Evolutionary conservation across 2,888 invertebrate species (phyloP).

Genomic region (Liodrosophila aerea): DNA sequence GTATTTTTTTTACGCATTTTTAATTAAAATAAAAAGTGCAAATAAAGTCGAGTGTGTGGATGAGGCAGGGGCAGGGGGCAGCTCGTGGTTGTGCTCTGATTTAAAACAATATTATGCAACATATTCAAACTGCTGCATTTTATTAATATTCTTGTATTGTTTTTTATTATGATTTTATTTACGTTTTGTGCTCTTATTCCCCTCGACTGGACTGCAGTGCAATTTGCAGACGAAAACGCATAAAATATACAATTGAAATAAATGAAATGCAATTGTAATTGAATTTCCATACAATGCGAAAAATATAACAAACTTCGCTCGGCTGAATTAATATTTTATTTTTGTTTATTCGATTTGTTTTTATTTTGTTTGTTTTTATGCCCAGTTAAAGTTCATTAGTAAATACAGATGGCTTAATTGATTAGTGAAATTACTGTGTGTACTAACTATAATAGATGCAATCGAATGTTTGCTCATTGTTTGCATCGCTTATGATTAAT

Average conservation of each 20-base stretch:
- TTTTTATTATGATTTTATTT: slow-evolving; percentile 3
- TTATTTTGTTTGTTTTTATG: not conserved
- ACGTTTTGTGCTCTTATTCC: not conserved
- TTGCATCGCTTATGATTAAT: too few relatives aligned
- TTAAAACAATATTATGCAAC: slow-evolving; percentile 39
- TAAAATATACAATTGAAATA: slow-evolving; percentile 23
- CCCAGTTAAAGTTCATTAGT: not conserved
- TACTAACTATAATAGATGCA: too few relatives aligned
- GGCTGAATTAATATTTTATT: slow-evolving; percentile 1
- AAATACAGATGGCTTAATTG: too few relatives aligned
- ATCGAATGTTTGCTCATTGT: too few relatives aligned
- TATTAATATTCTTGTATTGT: slow-evolving; percentile 6
- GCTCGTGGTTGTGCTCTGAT: slow-evolving; percentile 21
- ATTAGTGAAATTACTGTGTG: not conserved
- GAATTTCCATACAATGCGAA: slow-evolving; percentile 27
- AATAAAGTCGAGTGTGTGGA: too few relatives aligned
- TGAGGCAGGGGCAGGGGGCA: not conserved
- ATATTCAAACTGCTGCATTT: slow-evolving; percentile 35
- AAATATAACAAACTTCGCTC: slow-evolving; percentile 10
- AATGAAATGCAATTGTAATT: slow-evolving; percentile 34
- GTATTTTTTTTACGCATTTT: too few relatives aligned
- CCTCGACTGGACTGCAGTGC: not conserved
- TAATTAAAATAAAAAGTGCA: too few relatives aligned
- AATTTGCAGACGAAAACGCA: slow-evolving; percentile 13
- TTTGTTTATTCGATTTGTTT: not conserved